phyloP scores from a whole-genome alignment of 2,888 invertebrate species.

The Amphipoea lucens region DNA sequence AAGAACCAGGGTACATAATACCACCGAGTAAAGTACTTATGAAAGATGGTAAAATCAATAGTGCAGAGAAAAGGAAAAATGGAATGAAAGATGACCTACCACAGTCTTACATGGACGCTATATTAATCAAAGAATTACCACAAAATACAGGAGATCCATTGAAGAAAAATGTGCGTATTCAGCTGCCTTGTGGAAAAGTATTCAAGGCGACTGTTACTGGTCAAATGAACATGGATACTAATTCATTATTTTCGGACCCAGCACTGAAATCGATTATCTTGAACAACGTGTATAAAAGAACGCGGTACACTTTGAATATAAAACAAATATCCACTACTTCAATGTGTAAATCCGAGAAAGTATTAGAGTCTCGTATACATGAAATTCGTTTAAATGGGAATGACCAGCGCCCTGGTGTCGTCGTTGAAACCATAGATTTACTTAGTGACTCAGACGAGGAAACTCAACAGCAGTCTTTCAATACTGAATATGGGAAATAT shows the following conservation, averaged over 20 bases:
- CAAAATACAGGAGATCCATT: constrained; percentile 63
- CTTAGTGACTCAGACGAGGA: constrained; percentile 85
- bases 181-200: constrained; percentile 78
- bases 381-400: constrained; percentile 61
- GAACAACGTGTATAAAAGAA: constrained; percentile 70
- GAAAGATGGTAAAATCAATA: background rate
- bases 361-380: constrained; percentile 68
- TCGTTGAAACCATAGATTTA: constrained; percentile 81
- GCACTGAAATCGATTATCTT: constrained; percentile 74
- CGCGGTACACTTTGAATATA: constrained; percentile 78
- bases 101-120: constrained; percentile 67
- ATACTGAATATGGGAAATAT: constrained; percentile 81
- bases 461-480: constrained; percentile 59
- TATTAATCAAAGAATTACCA: constrained; percentile 75
- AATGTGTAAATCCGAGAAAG: constrained; percentile 60
- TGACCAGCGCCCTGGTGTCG: background rate
- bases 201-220: constrained; percentile 82
- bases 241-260: constrained; percentile 78
- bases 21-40: background rate
- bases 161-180: constrained; percentile 77
- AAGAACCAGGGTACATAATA: constrained; percentile 42
- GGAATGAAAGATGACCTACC: constrained; percentile 44
- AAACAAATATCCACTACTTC: constrained; percentile 71
- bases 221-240: constrained; percentile 72
- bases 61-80: constrained; percentile 4